These are phyloP conservation scores for Synodontis membranacea DNA, from an alignment of 2,113 vertebrate genomes.

Conservation along the genomic window DNA sequence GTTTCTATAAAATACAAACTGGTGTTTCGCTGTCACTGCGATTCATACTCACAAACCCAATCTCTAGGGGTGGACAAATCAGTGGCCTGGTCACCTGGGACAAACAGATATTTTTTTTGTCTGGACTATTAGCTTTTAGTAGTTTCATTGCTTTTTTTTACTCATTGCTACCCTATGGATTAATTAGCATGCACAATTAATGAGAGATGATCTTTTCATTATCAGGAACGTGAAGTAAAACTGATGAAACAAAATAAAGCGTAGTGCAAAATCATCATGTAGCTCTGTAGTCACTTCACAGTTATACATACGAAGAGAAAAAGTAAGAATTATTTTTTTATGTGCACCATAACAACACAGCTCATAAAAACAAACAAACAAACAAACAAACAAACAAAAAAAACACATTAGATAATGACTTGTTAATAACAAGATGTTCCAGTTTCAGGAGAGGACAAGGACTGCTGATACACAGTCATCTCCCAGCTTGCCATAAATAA, in stretches of 20 bases:
- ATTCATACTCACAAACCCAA: background rate
- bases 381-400: too few relatives aligned
- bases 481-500: too few relatives aligned
- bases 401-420: background rate
- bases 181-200: background rate
- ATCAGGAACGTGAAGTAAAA: background rate
- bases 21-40: background rate
- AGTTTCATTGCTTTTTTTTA: background rate
- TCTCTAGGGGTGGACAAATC: slow-evolving; percentile 10
- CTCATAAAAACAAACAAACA: background rate
- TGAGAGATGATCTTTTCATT: background rate
- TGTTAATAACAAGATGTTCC: background rate
- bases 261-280: background rate
- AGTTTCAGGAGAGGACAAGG: background rate
- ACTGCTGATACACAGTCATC: background rate
- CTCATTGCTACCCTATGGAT: background rate
- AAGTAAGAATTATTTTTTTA: background rate
- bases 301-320: background rate
- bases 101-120: background rate
- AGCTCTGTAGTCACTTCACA: background rate
- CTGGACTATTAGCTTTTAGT: slow-evolving; percentile 6
- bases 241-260: background rate
- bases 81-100: slow-evolving; percentile 7
- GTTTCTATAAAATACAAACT: slow-evolving; percentile 10
- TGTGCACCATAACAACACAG: background rate